Conservation (phyloP, 2,888 invertebrate species). For the Hemicrepidius hirtus region DNA sequence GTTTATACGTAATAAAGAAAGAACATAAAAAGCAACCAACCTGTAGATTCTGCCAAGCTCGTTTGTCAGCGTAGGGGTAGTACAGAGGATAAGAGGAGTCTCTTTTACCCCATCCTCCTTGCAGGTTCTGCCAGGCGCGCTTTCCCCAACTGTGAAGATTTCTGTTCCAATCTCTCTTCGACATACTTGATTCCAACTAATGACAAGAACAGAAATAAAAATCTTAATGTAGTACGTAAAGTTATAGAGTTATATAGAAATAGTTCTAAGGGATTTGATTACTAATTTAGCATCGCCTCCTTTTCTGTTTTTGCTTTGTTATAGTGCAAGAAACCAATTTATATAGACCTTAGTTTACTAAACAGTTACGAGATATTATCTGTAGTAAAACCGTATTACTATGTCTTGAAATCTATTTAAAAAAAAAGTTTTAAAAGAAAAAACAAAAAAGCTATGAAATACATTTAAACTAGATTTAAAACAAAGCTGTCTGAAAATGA, state of each 20-base stretch:
- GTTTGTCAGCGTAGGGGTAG: constrained; percentile 72
- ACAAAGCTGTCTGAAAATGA: neutral
- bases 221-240: no score
- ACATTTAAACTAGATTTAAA: neutral
- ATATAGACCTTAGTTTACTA: no score
- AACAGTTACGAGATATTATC: no score
- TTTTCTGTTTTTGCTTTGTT: no score
- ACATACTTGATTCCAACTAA: constrained; percentile 74
- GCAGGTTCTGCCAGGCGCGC: constrained; percentile 76
- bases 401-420: no score
- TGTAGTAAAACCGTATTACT: no score
- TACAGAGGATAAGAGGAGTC: constrained; percentile 63
- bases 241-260: no score
- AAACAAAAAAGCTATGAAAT: no score
- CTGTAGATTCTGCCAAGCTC: constrained; percentile 75
- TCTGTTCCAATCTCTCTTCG: constrained; percentile 78
- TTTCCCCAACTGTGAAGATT: constrained; percentile 77
- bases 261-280: no score
- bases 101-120: constrained; percentile 76
- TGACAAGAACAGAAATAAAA: constrained; percentile 6
- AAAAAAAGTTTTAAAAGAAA: no score
- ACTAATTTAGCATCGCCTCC: no score
- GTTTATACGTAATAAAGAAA: neutral
- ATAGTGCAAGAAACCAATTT: no score
- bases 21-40: constrained; percentile 57